Evolutionary conservation across 2,888 invertebrate genomes (phyloP).

Genomic region (Parnassius mnemosyne): DNA sequence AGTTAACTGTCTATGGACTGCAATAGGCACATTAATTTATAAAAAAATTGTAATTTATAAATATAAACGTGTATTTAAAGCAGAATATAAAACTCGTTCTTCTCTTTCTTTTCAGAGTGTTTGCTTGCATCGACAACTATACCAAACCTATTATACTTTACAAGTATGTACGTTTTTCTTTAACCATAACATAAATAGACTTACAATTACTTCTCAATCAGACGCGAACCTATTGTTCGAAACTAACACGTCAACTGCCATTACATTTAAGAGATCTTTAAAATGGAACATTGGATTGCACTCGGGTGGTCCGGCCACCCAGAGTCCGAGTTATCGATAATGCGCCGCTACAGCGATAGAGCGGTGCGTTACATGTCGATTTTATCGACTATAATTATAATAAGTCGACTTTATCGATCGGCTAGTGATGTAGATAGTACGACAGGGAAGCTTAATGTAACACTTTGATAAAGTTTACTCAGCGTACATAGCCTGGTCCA

Average conservation of each 20-base stretch:
- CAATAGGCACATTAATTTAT: no score
- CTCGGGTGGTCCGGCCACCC: slow-evolving; percentile 64
- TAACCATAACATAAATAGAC: no score
- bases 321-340: slow-evolving; percentile 53
- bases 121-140: no score
- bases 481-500: slow-evolving; percentile 17
- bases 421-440: slow-evolving; percentile 50
- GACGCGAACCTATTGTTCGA: slow-evolving; percentile 44
- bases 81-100: no score
- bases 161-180: no score
- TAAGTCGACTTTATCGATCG: slow-evolving; percentile 54
- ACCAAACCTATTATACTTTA: no score
- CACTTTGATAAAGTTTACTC: slow-evolving; percentile 45
- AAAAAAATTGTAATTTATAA: no score
- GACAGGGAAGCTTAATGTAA: slow-evolving; percentile 54
- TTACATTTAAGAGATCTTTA: slow-evolving; percentile 51
- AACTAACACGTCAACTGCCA: slow-evolving; percentile 53
- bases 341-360: slow-evolving; percentile 54
- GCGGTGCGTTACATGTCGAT: slow-evolving; percentile 59
- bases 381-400: slow-evolving; percentile 66
- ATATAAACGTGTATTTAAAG: no score
- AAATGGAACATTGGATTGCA: slow-evolving; percentile 22
- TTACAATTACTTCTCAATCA: slow-evolving; percentile 9
- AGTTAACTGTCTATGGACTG: no score
- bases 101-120: no score